Evolutionary conservation across 2,113 vertebrate species (phyloP).

Genomic region (Alosa alosa): DNA sequence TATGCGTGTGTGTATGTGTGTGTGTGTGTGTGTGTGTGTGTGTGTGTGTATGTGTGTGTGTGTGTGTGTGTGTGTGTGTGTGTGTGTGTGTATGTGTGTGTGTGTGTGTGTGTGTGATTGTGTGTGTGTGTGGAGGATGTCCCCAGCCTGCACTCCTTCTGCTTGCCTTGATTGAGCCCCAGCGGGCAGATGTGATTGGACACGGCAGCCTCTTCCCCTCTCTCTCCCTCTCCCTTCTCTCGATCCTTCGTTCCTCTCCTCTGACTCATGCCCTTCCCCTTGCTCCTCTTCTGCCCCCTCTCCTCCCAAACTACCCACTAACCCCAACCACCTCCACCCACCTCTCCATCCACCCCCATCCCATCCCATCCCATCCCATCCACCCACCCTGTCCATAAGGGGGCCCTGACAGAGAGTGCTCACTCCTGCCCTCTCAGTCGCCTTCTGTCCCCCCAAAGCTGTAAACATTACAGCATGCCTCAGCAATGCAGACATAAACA

Average conservation of each 20-base stretch:
- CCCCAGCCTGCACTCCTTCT: not conserved
- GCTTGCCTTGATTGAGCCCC: conserved; percentile 16
- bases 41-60: conserved; percentile 16
- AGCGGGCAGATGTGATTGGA: conserved; percentile 54
- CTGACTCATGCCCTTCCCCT: conserved; percentile 47
- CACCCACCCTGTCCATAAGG: not conserved
- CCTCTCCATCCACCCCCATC: conserved; percentile 6
- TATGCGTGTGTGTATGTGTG: conserved; percentile 8
- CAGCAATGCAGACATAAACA: conserved; percentile 42
- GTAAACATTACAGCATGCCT: conserved; percentile 45
- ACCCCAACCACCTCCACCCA: not conserved
- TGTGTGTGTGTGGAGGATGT: not conserved
- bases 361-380: conserved; percentile 27
- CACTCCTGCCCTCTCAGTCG: conserved; percentile 27
- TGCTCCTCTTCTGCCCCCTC: not conserved
- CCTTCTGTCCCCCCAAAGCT: not conserved
- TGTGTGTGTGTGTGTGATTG: not conserved
- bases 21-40: not conserved
- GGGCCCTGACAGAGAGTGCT: conserved; percentile 14
- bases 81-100: not conserved
- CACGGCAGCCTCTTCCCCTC: conserved; percentile 38
- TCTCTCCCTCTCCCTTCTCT: conserved; percentile 43
- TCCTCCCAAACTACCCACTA: not conserved
- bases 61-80: too few relatives aligned
- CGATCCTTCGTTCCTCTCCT: conserved; percentile 27